Base-by-base conservation (phyloP, 2,888 invertebrate genomes). In the Lepidocyrtinus sp. region DNA sequence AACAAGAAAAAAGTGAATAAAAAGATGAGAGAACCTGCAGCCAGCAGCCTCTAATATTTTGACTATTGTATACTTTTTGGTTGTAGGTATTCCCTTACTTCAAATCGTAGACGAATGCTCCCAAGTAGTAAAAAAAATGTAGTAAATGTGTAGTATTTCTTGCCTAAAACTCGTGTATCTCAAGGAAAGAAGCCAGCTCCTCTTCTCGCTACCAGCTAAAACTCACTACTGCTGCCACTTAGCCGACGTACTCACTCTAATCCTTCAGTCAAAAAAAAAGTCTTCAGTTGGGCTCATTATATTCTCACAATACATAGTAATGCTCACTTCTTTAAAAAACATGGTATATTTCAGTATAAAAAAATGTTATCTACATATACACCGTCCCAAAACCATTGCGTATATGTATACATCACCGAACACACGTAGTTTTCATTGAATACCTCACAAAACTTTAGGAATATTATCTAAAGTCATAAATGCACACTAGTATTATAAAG, bases 171-270 rank as follows among this genome's bases (percentile, higher is more conserved):
- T 50, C 50, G 50, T n/a, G n/a, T n/a, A n/a, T n/a, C 50, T 50
- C 50, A 50, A 50, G n/a, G 17, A 50, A 50, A 50, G 50, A 59
- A 27, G 62, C 71, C 50, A 26, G 64, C 71, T 71, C 64, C 76
- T 77, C 62, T 45, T 77, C 72, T 71, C 72, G 67, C 65, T 71
- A 72, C 77, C 77, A 77, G 67, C 77, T 77, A 77, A 50, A 50
- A 77, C 77, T 77, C 77, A 77, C 77, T 72, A 77, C 76, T 76
- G 59, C 77, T 77, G 71, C 72, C 67, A 77, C 72, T 72, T 65
- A 72, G 71, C 70, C 68, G 26, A 46, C 70, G 62, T 76, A 76
- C 76, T 64, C 65, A 64, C 76, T 71, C 63, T 70, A 70, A 71
- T 71, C 70, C 70, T 61, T 22, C 19, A 77, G 72, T 72, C 76